phyloP scores from a whole-genome alignment of 2,113 vertebrate genomes.

The Dipodomys stephensi region DNA sequence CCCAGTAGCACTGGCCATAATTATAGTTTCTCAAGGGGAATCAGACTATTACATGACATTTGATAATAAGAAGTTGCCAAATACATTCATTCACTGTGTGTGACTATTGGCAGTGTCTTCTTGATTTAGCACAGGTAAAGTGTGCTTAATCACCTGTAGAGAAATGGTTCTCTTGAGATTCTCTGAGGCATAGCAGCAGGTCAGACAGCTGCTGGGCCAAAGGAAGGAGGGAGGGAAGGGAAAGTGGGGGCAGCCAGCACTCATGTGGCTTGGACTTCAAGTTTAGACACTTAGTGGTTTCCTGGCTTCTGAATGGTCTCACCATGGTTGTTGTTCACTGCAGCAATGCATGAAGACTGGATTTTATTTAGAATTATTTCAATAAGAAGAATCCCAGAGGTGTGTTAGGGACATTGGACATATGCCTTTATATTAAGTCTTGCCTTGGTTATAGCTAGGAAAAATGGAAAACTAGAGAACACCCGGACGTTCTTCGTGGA shows the following conservation, averaged over 20 bases:
- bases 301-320: not conserved
- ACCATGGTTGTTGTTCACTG: not conserved
- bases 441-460: not conserved
- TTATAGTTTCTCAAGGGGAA: not conserved
- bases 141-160: constrained; percentile 17
- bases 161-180: constrained; percentile 8
- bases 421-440: not conserved
- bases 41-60: not conserved
- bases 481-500: not conserved
- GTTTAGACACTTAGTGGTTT: not conserved
- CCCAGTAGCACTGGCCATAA: not conserved
- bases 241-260: not conserved
- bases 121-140: constrained; percentile 17
- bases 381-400: not conserved
- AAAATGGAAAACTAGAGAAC: not conserved
- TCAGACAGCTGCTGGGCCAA: not conserved
- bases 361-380: constrained; percentile 15
- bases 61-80: constrained; percentile 8
- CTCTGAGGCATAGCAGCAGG: not conserved
- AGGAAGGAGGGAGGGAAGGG: not conserved
- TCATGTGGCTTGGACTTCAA: not conserved
- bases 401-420: not conserved
- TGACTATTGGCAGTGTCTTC: not conserved
- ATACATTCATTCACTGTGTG: not conserved
- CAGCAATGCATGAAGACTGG: not conserved